Conservation (phyloP, 2,113 vertebrate genomes). For the Callocephalon fimbriatum region DNA sequence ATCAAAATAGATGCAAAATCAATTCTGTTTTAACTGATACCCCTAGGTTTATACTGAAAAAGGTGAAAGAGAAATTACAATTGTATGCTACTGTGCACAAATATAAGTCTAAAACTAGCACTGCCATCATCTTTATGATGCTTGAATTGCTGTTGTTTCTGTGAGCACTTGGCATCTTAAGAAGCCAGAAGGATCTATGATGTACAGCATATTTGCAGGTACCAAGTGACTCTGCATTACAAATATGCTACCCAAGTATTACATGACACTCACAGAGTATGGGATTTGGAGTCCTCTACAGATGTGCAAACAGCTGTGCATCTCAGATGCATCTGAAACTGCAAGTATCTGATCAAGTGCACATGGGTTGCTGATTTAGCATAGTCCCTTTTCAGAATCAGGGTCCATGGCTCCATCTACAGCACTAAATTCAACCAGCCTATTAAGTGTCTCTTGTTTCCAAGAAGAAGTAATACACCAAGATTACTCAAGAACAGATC, state of each 20-base stretch:
- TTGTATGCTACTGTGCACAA: not conserved
- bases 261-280: not conserved
- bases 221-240: not conserved
- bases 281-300: not conserved
- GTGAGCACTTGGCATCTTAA: not conserved
- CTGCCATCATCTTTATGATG: not conserved
- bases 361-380: not conserved
- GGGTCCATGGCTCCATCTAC: not conserved
- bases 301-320: not conserved
- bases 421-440: rapidly evolving
- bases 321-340: not conserved
- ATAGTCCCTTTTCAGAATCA: not conserved
- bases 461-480: not conserved
- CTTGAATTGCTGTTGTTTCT: not conserved
- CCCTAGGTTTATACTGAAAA: not conserved
- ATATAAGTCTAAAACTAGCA: not conserved
- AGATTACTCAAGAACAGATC: not conserved
- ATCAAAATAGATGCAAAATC: not conserved
- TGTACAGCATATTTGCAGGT: not conserved
- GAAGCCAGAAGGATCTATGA: not conserved
- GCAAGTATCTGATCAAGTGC: not conserved
- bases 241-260: not conserved
- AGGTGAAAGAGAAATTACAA: not conserved
- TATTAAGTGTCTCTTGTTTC: not conserved
- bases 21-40: not conserved